Base-by-base conservation (phyloP, 2,888 invertebrate genomes). In the Athetis lepigone region DNA sequence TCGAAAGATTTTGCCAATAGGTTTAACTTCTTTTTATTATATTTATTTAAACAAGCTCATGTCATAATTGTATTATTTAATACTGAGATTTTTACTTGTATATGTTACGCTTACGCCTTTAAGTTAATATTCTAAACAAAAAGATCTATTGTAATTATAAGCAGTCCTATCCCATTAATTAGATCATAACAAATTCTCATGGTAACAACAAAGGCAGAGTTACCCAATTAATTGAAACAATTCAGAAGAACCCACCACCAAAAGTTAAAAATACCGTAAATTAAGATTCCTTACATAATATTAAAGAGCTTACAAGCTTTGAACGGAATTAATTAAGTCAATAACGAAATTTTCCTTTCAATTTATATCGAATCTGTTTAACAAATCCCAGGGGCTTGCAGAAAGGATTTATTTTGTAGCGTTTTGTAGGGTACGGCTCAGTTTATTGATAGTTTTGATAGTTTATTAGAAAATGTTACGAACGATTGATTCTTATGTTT, bases 401-500 rank as follows among this genome's bases (percentile, higher is more conserved):
- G 6, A 40, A 52, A 37, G 57, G 80, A 51, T 76, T 72, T 65
- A 47, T 47, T 72, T 77, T 51, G 62, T 42, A 47, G 60, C 27
- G 25, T 1, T 7, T 27, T 23, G 19, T 61, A 21, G 16, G 23
- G 27, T 21, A 39, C 18, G 56, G 37, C 33, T 39, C 45, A 25
- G 45, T 65, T 59, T 52, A 58, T 60, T 9, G 29, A 43, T 39
- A 46, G 46, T 56, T 49, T 8, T 50, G 63, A 61, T 68, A 60
- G 63, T 57, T 59, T 59, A 63, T 45, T 40, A 45, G 64, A 60
- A 74, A 75, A 70, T 70, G 51, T 66, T 59, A 79, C 81, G 57
- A 64, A 18, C 60, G 60, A 77, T 81, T 81, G 75, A 66, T 70
- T 79, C 49, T 75, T 73, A 68, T 70, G 56, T 25, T 29, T 6